phyloP scores from a whole-genome alignment of 2,113 vertebrate species.

The Phalacrocorax pelagicus region DNA sequence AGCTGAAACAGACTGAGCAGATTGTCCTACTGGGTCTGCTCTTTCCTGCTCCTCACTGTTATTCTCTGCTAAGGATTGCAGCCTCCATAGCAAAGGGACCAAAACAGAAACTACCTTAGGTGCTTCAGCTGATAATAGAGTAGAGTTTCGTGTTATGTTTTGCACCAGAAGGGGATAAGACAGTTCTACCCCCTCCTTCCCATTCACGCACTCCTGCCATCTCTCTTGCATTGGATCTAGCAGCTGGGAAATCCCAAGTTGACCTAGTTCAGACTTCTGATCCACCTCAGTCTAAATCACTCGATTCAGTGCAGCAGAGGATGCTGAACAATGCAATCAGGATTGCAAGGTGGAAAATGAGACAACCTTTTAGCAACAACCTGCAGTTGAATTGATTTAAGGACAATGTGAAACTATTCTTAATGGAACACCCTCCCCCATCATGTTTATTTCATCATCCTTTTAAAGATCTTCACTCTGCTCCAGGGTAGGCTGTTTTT shows the following conservation, averaged over 20 bases:
- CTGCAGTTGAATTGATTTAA: background rate
- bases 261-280: background rate
- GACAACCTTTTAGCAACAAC: background rate
- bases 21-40: background rate
- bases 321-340: background rate
- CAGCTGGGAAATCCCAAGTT: background rate
- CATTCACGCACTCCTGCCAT: background rate
- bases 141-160: background rate
- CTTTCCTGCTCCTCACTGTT: background rate
- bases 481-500: background rate
- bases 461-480: background rate
- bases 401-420: background rate
- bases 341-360: background rate
- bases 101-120: background rate
- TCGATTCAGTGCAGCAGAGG: rapidly evolving
- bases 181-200: background rate
- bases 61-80: background rate
- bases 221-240: background rate
- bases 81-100: background rate
- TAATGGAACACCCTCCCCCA: background rate
- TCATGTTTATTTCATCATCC: background rate
- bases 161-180: background rate
- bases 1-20: rapidly evolving
- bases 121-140: background rate
- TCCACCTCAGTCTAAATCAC: background rate